A percentile compares a stretch with the other conserved stretches of the same genome.
These are phyloP conservation scores for Choloepus hoffmanni DNA, from an alignment of 2,113 vertebrate genomes.

Conservation along the genomic window DNA sequence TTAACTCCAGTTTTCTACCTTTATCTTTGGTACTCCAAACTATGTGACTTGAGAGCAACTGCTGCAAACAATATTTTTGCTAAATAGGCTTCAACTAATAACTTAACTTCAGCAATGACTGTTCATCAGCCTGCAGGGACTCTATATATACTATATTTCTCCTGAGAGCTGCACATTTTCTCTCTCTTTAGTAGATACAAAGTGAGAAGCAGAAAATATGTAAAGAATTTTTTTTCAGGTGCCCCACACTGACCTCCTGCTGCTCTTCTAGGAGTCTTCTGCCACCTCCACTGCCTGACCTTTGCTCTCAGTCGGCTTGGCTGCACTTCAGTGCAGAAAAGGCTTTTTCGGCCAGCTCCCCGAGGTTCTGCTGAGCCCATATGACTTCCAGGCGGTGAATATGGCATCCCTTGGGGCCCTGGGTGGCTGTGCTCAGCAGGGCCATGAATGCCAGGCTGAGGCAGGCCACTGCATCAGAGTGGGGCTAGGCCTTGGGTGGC, in stretches of 20 bases:
- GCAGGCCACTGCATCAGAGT: conserved; percentile 71
- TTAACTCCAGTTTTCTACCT: neutral
- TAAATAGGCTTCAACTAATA: neutral
- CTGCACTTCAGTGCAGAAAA: conserved; percentile 83
- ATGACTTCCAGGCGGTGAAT: conserved; percentile 84
- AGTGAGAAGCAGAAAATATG: conserved; percentile 82
- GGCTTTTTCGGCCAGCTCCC: conserved; percentile 79
- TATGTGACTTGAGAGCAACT: neutral
- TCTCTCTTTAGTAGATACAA: conserved; percentile 72
- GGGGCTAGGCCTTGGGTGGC: conserved; percentile 73
- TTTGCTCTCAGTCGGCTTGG: conserved; percentile 80
- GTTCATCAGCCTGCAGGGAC: conserved; percentile 3
- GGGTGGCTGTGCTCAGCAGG: conserved; percentile 79
- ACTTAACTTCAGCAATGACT: neutral
- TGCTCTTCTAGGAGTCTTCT: conserved; percentile 82
- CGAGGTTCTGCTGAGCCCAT: conserved; percentile 82
- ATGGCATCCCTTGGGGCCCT: conserved; percentile 80
- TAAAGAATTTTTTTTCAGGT: conserved; percentile 85
- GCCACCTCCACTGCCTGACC: conserved; percentile 83
- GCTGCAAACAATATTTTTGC: neutral
- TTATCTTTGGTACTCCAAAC: neutral
- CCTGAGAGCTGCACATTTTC: conserved; percentile 75
- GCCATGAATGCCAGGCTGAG: conserved; percentile 74
- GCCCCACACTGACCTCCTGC: conserved; percentile 83
- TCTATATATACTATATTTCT: conserved; percentile 65